These are phyloP conservation scores for Macrochelys suwanniensis DNA, from an alignment of 2,797 vertebrate species.

Conservation along the genomic window DNA sequence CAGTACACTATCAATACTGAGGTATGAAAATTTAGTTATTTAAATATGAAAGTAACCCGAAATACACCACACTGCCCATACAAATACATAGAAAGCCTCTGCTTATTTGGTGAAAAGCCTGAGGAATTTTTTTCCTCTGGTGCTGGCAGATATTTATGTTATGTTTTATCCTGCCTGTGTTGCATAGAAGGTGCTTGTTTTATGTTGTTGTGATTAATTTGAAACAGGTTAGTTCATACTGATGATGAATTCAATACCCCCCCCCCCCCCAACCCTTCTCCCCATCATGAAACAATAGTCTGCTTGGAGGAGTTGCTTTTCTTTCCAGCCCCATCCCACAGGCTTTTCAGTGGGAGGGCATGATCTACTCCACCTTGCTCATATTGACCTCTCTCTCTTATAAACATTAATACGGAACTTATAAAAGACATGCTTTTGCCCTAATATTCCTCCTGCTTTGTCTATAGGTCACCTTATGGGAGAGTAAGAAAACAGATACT, in stretches of 20 bases:
- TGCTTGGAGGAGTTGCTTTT: neutral
- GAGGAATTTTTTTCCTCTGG: neutral
- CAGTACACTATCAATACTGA: neutral
- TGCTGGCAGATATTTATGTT: neutral
- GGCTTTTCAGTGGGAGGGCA: neutral
- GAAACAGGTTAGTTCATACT: neutral
- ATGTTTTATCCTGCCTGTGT: neutral
- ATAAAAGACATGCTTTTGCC: slow-evolving; percentile 26
- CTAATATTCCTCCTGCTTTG: neutral
- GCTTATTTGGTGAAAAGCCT: neutral
- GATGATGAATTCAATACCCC: neutral
- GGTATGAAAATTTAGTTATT: neutral
- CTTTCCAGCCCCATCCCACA: neutral
- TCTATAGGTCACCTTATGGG: slow-evolving; percentile 2
- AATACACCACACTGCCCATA: neutral
- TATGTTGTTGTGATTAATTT: neutral
- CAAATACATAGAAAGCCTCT: neutral
- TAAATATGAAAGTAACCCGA: neutral
- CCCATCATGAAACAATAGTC: neutral
- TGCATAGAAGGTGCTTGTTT: neutral
- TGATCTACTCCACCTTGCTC: neutral
- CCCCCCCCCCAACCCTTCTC: neutral
- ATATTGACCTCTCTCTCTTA: neutral
- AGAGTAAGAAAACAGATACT: slow-evolving; percentile 7
- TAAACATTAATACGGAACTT: neutral